Base-by-base conservation (phyloP, 1,140 invertebrate genomes). In the Leptinotarsa defecta region DNA sequence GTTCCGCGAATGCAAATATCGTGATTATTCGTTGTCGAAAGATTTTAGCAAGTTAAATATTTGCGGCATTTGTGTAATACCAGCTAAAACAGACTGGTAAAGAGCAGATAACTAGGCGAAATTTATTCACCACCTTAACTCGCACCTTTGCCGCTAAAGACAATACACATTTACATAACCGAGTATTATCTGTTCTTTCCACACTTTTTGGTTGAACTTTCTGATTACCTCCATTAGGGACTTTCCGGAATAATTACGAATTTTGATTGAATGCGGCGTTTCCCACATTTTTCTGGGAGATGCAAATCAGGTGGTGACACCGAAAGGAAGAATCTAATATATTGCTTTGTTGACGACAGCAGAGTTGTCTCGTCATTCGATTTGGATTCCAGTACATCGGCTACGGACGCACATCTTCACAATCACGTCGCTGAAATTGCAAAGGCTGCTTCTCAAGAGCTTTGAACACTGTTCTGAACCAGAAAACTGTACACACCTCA, bases 31-130 rank as follows among this genome's bases (percentile, higher is more conserved):
- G 13, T 57, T 19, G 70, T 76, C 68, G 43, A 71, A 77, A 77
- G 76, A 77, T 77, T 77, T 74, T 71, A 74, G 43, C 61, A 77
- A 77, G 76, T 77, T 77, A 77, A 77, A 77, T 77, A 77, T 77
- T 77, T 77, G 76, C 69, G 70, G 48, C 57, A 62, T 67, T 71
- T 71, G 73, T 71, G 70, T 71, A 71, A 71, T 62, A 71, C 49
- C 63, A 74, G 34, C 62, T 69, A 77, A 49, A 57, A 65, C 69
- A 77, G 68, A 74, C 68, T 70, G 76, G 73, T 77, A 77, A 77
- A 73, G 65, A 74, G 76, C 68, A 74, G 76, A 77, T 77, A 77
- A 77, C 76, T 64, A 68, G 69, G 68, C 52, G 68, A 74, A 68
- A 77, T 77, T 77, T 77, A 77, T 77, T 77, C 76, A 77, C 69